Evolutionary conservation across 2,888 invertebrate species (phyloP).

Genomic region (Noctua janthina): DNA sequence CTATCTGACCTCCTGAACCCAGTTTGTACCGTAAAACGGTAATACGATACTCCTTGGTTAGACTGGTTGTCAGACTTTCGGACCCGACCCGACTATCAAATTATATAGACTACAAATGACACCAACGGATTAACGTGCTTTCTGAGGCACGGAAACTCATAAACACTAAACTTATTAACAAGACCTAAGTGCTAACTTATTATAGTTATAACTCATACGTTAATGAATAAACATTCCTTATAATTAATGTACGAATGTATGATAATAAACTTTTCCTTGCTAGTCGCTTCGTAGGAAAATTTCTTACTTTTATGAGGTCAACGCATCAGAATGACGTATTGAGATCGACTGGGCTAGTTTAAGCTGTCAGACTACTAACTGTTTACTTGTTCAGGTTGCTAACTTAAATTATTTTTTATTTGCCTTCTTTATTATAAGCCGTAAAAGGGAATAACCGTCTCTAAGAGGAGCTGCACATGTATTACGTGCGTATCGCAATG

Average conservation of each 20-base stretch:
- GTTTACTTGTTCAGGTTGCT: too few species aligned
- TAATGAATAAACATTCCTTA: conserved; percentile 15
- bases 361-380: background rate
- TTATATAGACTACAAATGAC: background rate
- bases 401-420: too few species aligned
- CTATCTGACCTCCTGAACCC: too few species aligned
- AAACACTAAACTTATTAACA: background rate
- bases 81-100: background rate
- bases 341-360: conserved; percentile 18
- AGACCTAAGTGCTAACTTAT: background rate
- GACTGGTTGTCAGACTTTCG: too few species aligned
- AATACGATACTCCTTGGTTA: too few species aligned
- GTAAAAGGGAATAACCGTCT: too few species aligned
- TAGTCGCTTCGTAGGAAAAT: conserved; percentile 68
- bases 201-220: background rate
- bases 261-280: conserved; percentile 37
- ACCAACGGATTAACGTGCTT: background rate
- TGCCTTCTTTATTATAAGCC: background rate
- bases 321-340: conserved; percentile 63
- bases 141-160: background rate
- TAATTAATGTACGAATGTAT: background rate
- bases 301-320: conserved; percentile 69
- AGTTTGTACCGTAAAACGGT: too few species aligned
- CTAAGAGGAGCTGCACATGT: too few species aligned
- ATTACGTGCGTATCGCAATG: too few species aligned